These are phyloP conservation scores for Larimichthys crocea DNA, from an alignment of 2,113 vertebrate genomes.

Conservation along the genomic window DNA sequence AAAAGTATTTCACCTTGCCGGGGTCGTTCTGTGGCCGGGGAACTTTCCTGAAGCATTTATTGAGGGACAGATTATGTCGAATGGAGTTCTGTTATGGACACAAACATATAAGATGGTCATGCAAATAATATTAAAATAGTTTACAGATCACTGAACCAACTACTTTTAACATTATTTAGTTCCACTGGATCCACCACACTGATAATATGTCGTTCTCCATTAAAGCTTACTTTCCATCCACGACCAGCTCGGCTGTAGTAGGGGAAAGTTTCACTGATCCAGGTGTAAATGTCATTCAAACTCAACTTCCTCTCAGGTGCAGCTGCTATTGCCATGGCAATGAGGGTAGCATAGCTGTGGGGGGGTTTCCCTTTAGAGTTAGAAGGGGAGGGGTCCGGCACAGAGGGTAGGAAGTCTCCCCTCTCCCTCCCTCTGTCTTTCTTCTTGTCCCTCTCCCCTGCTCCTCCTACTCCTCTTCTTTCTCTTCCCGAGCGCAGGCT, in stretches of 20 bases:
- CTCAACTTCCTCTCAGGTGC: conserved; percentile 95
- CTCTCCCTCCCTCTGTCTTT: conserved; percentile 84
- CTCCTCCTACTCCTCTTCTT: conserved; percentile 84
- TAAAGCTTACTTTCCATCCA: conserved; percentile 92
- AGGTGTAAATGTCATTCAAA: conserved; percentile 97
- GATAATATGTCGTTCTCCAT: background rate
- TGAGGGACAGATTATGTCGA: conserved; percentile 96
- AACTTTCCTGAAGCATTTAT: conserved; percentile 98
- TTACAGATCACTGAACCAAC: background rate
- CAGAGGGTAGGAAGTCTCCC: conserved; percentile 78
- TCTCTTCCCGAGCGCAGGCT: conserved; percentile 93
- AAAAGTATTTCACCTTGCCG: conserved; percentile 89
- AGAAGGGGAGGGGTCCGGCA: conserved; percentile 81
- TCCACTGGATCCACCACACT: background rate
- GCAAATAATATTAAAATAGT: background rate
- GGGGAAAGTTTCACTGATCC: conserved; percentile 97
- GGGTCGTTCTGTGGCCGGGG: conserved; percentile 95
- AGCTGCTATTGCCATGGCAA: conserved; percentile 95
- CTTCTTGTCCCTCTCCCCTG: conserved; percentile 84
- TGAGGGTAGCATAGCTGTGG: conserved; percentile 97
- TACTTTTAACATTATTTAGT: background rate
- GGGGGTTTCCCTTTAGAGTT: conserved; percentile 94
- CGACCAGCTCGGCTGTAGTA: conserved; percentile 95
- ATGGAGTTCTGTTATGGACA: conserved; percentile 92
- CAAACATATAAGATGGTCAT: background rate